These are phyloP conservation scores for Tetrapedia diversipes DNA, from an alignment of 2,888 invertebrate genomes.

Conservation along the genomic window DNA sequence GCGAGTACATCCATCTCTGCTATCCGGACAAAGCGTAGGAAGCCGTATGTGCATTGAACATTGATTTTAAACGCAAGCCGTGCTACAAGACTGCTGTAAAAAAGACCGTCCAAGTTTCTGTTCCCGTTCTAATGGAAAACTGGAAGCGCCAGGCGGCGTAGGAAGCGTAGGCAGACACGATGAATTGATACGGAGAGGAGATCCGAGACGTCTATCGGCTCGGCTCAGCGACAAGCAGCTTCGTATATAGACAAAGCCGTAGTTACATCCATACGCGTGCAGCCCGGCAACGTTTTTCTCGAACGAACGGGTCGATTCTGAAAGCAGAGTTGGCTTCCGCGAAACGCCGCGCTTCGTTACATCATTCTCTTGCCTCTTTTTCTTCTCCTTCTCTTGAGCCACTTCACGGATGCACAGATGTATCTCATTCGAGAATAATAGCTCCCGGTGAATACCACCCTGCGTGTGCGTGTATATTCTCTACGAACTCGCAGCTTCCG, in stretches of 20 bases:
- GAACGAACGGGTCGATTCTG: background rate
- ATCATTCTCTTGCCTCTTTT: background rate
- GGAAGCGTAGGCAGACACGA: slow-evolving; percentile 40
- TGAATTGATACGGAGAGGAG: slow-evolving; percentile 52
- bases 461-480: no score
- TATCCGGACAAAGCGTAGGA: slow-evolving; percentile 67
- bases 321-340: slow-evolving; percentile 4
- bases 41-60: slow-evolving; percentile 77
- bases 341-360: slow-evolving; percentile 21
- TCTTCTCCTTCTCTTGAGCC: background rate
- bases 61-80: slow-evolving; percentile 77
- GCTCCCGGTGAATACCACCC: slow-evolving; percentile 5
- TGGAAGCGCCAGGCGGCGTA: slow-evolving; percentile 37
- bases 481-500: no score
- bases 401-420: slow-evolving; percentile 12
- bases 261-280: slow-evolving; percentile 32
- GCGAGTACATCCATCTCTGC: slow-evolving; percentile 56
- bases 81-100: slow-evolving; percentile 47
- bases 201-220: slow-evolving; percentile 60
- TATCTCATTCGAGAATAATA: slow-evolving; percentile 12
- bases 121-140: slow-evolving; percentile 56
- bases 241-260: slow-evolving; percentile 59
- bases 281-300: background rate
- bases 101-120: slow-evolving; percentile 45
- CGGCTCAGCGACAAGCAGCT: slow-evolving; percentile 53